A percentile compares a stretch with the other conserved stretches of the same genome.
Conservation (phyloP, 2,888 invertebrate species). For the Phymatocera aterrima region DNA sequence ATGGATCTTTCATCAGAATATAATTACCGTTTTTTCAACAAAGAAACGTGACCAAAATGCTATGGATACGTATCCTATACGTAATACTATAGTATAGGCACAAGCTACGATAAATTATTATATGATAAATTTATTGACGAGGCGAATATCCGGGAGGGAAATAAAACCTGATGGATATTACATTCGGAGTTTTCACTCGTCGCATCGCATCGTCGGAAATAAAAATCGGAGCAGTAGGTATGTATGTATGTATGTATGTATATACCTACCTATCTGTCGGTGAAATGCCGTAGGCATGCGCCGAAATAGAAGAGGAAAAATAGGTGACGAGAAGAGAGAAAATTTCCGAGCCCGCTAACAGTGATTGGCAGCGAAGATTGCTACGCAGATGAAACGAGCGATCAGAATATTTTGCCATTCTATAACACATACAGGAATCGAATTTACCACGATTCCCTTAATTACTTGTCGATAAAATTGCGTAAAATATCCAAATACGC, state of each 20-base stretch:
- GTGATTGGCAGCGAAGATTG: constrained; percentile 25
- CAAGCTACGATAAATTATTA: not conserved
- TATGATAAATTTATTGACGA: constrained; percentile 31
- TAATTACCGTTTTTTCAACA: too few relatives aligned
- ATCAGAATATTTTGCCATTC: constrained; percentile 5
- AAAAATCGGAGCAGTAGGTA: constrained; percentile 2
- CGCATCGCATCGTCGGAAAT: too few relatives aligned
- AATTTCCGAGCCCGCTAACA: not conserved
- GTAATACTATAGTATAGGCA: not conserved
- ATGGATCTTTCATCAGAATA: too few relatives aligned
- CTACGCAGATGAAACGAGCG: not conserved
- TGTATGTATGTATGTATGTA: too few relatives aligned
- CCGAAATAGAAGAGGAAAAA: constrained; percentile 4
- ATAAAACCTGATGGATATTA: not conserved
- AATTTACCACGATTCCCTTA: not conserved
- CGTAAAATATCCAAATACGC: too few relatives aligned
- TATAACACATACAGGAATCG: constrained; percentile 15
- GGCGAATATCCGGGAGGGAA: not conserved
- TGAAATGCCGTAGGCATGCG: constrained; percentile 6
- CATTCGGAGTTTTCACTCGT: not conserved
- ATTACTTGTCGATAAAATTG: not conserved
- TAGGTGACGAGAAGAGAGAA: not conserved
- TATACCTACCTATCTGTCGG: not conserved
- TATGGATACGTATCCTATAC: too few relatives aligned
- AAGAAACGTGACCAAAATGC: too few relatives aligned